These are phyloP conservation scores for Laupala kohalensis DNA, from an alignment of 1,140 invertebrate species.

Conservation along the genomic window DNA sequence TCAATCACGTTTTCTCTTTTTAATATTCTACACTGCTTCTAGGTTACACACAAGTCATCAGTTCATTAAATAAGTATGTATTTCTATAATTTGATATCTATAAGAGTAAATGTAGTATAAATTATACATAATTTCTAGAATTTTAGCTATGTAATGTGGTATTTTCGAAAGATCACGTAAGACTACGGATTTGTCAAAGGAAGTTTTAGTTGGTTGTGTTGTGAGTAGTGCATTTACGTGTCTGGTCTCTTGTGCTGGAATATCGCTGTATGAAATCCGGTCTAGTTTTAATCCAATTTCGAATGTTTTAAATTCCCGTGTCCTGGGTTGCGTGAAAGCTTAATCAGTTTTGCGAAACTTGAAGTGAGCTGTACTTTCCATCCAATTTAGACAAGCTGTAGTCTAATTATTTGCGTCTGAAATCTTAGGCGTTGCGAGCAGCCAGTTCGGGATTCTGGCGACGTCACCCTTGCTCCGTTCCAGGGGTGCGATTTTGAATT, in stretches of 20 bases:
- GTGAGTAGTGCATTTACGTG: neutral
- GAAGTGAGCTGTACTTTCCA: neutral
- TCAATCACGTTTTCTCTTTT: too few species aligned
- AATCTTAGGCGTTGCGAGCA: neutral
- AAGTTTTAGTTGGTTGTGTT: too few species aligned
- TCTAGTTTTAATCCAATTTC: neutral
- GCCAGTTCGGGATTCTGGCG: neutral
- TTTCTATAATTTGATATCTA: too few species aligned
- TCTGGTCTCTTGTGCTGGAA: neutral
- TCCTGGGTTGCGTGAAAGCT: neutral
- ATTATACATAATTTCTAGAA: too few species aligned
- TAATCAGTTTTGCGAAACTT: neutral
- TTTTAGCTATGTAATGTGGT: too few species aligned
- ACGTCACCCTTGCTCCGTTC: neutral
- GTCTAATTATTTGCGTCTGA: neutral
- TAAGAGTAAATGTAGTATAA: too few species aligned
- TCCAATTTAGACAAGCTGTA: neutral
- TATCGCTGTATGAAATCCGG: neutral
- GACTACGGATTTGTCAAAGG: too few species aligned
- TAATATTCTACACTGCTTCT: too few species aligned
- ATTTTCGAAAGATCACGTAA: too few species aligned
- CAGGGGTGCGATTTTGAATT: too few species aligned
- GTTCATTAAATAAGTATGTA: too few species aligned
- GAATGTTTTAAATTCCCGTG: neutral
- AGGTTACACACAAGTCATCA: too few species aligned